phyloP scores from a whole-genome alignment of 2,888 invertebrate species.

The Branchipolynoe longqiensis region DNA sequence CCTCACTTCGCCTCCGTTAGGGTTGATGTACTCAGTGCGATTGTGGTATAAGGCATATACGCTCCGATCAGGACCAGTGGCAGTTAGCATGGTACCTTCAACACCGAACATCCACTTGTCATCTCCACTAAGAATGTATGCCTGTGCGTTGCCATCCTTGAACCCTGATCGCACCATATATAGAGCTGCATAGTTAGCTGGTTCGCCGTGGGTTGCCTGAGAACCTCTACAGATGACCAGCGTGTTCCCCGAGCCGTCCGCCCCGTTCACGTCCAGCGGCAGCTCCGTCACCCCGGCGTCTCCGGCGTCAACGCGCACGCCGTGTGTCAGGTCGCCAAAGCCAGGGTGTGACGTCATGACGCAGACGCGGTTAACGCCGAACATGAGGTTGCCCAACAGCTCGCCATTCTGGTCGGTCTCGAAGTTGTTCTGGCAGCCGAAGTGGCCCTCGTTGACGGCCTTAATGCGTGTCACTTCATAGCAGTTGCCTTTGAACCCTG shows the following conservation, averaged over 20 bases:
- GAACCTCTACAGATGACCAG: conserved; percentile 70
- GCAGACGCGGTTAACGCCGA: conserved; percentile 71
- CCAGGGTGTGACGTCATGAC: conserved; percentile 70
- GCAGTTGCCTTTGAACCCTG: conserved; percentile 72
- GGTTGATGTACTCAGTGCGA: conserved; percentile 57
- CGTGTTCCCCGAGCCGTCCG: conserved; percentile 66
- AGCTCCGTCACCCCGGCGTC: conserved; percentile 34
- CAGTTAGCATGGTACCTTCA: conserved; percentile 62
- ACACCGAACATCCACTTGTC: conserved; percentile 69
- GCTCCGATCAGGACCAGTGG: conserved; percentile 66
- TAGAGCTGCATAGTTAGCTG: conserved; percentile 60
- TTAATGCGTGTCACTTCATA: conserved; percentile 61
- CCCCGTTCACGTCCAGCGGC: conserved; percentile 54
- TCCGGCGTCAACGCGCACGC: conserved; percentile 64
- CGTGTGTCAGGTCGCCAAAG: conserved; percentile 70
- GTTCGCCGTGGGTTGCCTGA: conserved; percentile 55
- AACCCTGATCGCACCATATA: conserved; percentile 71
- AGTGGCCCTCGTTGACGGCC: conserved; percentile 69
- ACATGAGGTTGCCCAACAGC: conserved; percentile 69
- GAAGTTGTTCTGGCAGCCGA: conserved; percentile 67
- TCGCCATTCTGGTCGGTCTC: conserved; percentile 70
- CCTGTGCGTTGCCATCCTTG: conserved; percentile 68
- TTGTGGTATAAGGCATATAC: conserved; percentile 71
- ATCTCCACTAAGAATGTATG: conserved; percentile 68
- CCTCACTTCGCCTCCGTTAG: neutral